Base-by-base conservation (phyloP, 2,113 vertebrate genomes). In the Chlorodrepanis virens region DNA sequence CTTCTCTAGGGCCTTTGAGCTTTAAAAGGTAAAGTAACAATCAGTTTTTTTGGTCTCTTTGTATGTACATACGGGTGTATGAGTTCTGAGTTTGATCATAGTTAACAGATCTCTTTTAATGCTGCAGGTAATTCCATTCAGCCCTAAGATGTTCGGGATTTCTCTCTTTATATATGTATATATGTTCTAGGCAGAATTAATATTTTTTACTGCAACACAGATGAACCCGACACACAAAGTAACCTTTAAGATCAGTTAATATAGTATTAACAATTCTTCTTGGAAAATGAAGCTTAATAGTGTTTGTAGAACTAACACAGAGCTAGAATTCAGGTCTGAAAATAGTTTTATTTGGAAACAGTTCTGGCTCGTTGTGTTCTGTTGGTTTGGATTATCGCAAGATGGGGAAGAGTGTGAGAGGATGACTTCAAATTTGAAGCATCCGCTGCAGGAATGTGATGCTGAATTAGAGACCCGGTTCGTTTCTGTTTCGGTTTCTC, bases 331-430 rank as follows among this genome's bases (percentile, higher is more conserved):
- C 24, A 53, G 71, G 13, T 14, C 56, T 59, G 52, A 91, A 75
- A 91, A 67, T 23, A 64, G 63, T 35, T 90, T 25, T 28, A 75
- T 71, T 76, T 78, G 53, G n/a, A 69, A 87, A 53, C 12, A 11
- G 18, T 40, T 40, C 64, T 60, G 65, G 13, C 24, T 21, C 22
- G 8, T 64, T 52, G 4, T 89, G 90, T 85, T 35, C 72, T 64
- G 20, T 71, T 75, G 61, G 4, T 91, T 68, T 82, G 60, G 10
- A 12, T 15, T 76, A 49, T 39, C 12, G 27, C 39, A 24, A 29
- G 23, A 31, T 2, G 1, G 5, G 6, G 4, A 6, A 20, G 23
- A 1, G 3, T 8, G 6, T 11, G 11, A 28, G 21, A 18, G 28
- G 10, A 2, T 4, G 70, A 40, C 53, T 69, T 80, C 27, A 61